A percentile compares a stretch with the other conserved stretches of the same genome.
Evolutionary conservation across 1,140 invertebrate species (phyloP).

Genomic region (Steinernema khuongi): DNA sequence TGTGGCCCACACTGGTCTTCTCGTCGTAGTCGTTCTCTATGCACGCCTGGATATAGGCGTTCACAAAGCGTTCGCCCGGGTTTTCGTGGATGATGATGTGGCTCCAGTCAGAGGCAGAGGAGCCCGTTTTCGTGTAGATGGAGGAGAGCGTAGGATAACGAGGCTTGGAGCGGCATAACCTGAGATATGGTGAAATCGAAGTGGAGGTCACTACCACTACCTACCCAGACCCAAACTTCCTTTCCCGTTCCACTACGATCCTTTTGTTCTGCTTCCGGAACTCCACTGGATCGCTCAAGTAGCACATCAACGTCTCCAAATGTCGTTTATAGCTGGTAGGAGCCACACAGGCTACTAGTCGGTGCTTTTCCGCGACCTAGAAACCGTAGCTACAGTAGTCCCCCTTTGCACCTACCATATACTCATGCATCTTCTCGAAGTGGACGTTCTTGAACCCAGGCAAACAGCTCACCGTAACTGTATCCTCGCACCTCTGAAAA

Average conservation of each 20-base stretch:
- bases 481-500: neutral
- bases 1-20: neutral
- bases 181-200: neutral
- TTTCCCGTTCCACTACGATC: neutral
- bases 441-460: neutral
- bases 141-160: neutral
- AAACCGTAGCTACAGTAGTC: neutral
- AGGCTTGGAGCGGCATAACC: neutral
- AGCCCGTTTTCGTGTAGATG: neutral
- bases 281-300: neutral
- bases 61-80: neutral
- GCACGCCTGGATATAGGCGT: neutral
- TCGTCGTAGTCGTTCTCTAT: neutral
- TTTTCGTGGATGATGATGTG: neutral
- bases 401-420: neutral
- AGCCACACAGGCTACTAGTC: neutral
- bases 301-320: neutral
- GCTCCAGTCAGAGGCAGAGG: neutral
- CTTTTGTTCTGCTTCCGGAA: neutral
- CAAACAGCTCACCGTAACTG: neutral
- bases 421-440: neutral
- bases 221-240: neutral
- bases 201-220: neutral
- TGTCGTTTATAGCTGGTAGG: neutral
- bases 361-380: neutral